These are phyloP conservation scores for Platyrinchus mystaceus DNA, from an alignment of 2,797 vertebrate species.

Conservation along the genomic window DNA sequence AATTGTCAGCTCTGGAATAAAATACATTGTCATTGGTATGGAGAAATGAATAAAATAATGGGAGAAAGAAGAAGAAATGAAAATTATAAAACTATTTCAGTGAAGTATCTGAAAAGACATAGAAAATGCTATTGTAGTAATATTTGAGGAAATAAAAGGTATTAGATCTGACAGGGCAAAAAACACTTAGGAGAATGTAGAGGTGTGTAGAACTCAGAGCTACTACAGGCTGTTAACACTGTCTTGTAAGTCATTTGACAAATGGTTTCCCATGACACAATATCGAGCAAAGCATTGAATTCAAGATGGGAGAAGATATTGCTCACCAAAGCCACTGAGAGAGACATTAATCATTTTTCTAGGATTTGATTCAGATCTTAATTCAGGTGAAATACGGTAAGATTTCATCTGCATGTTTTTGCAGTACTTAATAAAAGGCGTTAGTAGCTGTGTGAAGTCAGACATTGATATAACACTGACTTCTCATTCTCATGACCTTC, in stretches of 20 bases:
- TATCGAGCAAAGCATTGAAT: not conserved
- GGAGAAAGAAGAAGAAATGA: not conserved
- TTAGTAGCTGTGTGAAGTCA: constrained; percentile 6
- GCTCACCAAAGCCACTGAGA: not conserved
- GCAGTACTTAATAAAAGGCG: not conserved
- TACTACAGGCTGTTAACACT: not conserved
- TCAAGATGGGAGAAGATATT: not conserved
- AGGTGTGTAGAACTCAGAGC: not conserved
- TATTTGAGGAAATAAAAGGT: not conserved
- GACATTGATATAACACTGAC: not conserved
- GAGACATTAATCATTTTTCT: not conserved
- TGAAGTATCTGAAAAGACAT: not conserved
- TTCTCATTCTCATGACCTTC: not conserved
- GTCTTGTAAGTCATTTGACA: not conserved
- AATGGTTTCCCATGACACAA: not conserved
- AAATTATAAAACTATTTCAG: not conserved
- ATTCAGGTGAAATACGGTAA: not conserved
- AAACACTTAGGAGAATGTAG: not conserved
- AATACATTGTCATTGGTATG: not conserved
- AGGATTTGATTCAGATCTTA: not conserved
- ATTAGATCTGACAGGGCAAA: not conserved
- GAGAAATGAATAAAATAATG: not conserved
- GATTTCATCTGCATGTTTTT: not conserved
- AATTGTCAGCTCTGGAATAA: not conserved
- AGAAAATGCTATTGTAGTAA: not conserved